Conservation (phyloP, 2,113 vertebrate species). For the Motacilla alba region DNA sequence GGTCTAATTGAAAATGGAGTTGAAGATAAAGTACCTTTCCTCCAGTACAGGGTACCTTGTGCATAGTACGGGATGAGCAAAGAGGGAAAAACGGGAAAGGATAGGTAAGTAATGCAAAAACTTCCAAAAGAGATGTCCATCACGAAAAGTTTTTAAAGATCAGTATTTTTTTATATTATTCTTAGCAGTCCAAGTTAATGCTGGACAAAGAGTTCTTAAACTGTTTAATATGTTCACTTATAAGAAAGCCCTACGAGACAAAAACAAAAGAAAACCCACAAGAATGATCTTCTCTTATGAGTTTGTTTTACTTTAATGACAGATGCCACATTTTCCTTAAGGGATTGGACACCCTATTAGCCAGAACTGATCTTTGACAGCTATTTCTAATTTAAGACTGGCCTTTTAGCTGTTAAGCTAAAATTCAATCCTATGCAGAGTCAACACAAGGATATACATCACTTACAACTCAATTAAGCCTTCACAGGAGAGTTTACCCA, state of each 20-base stretch:
- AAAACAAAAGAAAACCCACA: neutral
- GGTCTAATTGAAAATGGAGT: conserved; percentile 52
- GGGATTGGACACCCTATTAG: neutral
- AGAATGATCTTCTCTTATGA: neutral
- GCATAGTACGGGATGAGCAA: conserved; percentile 46
- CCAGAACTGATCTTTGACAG: neutral
- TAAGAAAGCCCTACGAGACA: neutral
- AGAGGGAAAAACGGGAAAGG: conserved; percentile 51
- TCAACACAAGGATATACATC: neutral
- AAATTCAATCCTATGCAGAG: neutral
- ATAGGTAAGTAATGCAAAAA: conserved; percentile 21
- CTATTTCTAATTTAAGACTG: neutral
- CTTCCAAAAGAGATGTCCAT: neutral
- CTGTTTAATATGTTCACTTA: neutral
- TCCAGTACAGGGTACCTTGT: conserved; percentile 75
- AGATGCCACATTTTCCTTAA: neutral
- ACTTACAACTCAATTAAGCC: neutral
- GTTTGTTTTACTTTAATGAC: neutral
- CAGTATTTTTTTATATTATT: neutral
- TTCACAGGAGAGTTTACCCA: neutral
- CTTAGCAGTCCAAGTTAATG: neutral
- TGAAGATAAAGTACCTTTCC: conserved; percentile 61
- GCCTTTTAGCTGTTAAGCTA: neutral
- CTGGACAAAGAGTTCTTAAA: neutral
- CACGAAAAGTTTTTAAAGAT: neutral